Evolutionary conservation across 2,888 invertebrate species (phyloP).

Genomic region (Plebejus melissa): DNA sequence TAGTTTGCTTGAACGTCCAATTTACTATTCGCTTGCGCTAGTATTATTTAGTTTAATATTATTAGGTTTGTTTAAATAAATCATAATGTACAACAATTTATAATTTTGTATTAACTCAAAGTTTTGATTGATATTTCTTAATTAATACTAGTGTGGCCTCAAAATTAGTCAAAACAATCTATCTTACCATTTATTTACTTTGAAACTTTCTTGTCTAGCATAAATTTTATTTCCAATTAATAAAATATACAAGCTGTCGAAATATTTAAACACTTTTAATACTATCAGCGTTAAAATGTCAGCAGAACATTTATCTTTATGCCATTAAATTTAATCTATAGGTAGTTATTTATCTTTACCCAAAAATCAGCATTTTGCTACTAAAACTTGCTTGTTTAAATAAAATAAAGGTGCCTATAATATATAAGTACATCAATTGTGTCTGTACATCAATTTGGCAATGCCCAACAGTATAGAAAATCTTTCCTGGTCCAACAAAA

Average conservation of each 20-base stretch:
- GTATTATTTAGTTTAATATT: not conserved
- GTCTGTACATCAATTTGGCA: not conserved
- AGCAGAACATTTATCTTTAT: not conserved
- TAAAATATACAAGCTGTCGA: not conserved
- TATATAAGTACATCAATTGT: not conserved
- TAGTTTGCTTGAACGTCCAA: not conserved
- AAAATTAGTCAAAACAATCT: not conserved
- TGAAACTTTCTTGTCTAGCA: not conserved
- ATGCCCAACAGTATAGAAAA: not conserved
- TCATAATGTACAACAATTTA: not conserved
- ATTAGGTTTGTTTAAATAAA: not conserved
- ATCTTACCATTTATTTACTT: not conserved
- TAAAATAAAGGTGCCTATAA: not conserved
- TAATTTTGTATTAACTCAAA: not conserved
- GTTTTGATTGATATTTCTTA: not conserved
- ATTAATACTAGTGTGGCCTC: not conserved
- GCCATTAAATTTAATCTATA: not conserved
- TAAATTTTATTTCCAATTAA: slow-evolving; percentile 9
- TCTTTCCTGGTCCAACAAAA: slow-evolving; percentile 9
- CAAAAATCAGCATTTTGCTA: not conserved
- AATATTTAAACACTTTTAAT: not conserved
- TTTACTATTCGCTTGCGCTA: not conserved
- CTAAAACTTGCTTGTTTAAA: not conserved
- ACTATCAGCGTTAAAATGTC: not conserved
- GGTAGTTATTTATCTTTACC: not conserved